phyloP scores from a whole-genome alignment of 2,888 invertebrate genomes.

The Pyrrhia umbra region DNA sequence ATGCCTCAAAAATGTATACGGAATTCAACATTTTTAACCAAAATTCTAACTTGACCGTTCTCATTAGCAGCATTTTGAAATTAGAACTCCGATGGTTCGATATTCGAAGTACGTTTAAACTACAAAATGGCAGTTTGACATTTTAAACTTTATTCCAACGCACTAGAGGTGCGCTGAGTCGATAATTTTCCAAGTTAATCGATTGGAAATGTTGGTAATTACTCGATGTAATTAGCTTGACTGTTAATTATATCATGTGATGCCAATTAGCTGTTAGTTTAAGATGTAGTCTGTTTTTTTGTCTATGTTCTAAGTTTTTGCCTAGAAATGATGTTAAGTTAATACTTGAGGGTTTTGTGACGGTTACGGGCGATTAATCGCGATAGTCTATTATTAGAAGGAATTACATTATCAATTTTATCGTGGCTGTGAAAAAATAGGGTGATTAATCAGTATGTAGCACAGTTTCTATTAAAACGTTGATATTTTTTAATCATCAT shows the following conservation, averaged over 20 bases:
- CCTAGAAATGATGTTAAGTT: conserved; percentile 10
- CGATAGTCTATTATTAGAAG: conserved; percentile 1
- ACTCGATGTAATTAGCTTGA: conserved; percentile 49
- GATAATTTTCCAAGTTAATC: conserved; percentile 49
- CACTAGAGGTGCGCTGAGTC: conserved; percentile 35
- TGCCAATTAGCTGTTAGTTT: conserved; percentile 43
- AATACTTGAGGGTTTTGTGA: conserved; percentile 10
- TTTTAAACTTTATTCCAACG: conserved; percentile 36
- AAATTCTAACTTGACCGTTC: conserved; percentile 24
- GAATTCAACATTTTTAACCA: conserved; percentile 18
- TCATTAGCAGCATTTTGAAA: conserved; percentile 43
- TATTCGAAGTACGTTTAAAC: conserved; percentile 28
- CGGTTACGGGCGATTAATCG: conserved; percentile 8
- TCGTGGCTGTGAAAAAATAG: not conserved
- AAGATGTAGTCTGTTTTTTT: conserved; percentile 46
- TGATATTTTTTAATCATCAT: too few relatives aligned
- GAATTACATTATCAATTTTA: conserved; percentile 29
- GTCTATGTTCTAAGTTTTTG: conserved; percentile 40
- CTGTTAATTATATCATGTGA: conserved; percentile 55
- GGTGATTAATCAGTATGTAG: not conserved
- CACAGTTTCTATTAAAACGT: too few relatives aligned
- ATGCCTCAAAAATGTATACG: not conserved
- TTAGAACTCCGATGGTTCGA: conserved; percentile 26
- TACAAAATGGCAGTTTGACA: conserved; percentile 30
- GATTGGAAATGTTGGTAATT: conserved; percentile 59